A percentile compares a stretch with the other conserved stretches of the same genome.
Conservation (phyloP, 2,113 vertebrate species). For the Glaucidium brasilianum region DNA sequence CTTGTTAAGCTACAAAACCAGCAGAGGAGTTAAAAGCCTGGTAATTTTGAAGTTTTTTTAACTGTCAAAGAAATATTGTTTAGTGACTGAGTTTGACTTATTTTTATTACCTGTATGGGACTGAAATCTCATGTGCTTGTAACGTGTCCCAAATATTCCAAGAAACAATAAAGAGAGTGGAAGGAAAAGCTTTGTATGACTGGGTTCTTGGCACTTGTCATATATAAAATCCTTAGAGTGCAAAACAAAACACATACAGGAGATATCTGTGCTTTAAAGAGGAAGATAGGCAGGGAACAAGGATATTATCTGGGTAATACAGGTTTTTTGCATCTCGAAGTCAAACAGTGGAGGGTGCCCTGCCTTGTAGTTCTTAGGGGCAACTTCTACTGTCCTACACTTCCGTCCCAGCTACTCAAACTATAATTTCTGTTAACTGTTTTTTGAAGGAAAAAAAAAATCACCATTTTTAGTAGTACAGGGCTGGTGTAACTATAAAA, state of each 20-base stretch:
- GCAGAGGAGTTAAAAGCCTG: background rate
- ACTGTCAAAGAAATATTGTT: background rate
- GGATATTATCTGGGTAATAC: background rate
- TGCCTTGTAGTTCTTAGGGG: background rate
- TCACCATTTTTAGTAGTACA: background rate
- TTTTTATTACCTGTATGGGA: background rate
- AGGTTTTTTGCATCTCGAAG: fast-evolving
- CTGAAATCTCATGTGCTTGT: background rate
- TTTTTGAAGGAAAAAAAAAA: background rate
- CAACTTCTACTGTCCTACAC: background rate
- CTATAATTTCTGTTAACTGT: background rate
- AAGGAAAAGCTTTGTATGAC: background rate
- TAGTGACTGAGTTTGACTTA: background rate
- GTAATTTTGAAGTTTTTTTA: background rate
- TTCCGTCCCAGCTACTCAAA: background rate
- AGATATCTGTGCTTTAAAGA: background rate
- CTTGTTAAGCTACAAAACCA: background rate
- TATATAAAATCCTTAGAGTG: background rate
- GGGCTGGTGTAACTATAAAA: background rate
- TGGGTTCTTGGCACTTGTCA: background rate
- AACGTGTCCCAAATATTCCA: background rate
- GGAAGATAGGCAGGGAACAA: background rate
- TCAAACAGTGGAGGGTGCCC: background rate
- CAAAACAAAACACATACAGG: background rate
- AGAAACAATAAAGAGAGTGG: background rate